Base-by-base conservation (phyloP, 2,797 vertebrate species). In the Myiotriccus ornatus region DNA sequence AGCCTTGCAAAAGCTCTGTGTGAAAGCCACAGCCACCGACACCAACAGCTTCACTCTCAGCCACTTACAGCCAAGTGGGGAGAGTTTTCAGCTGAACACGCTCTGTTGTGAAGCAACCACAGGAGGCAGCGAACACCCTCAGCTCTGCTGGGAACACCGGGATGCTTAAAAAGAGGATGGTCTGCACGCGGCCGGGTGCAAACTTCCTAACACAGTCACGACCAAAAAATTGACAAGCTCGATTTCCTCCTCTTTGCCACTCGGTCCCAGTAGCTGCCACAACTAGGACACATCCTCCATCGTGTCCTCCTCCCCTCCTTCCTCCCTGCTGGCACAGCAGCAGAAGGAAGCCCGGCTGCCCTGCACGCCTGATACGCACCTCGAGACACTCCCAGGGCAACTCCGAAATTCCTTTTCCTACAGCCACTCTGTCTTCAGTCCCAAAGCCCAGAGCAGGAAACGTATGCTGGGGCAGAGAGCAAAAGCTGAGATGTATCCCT, bases 361-460 rank as follows among this genome's bases (percentile, higher is more conserved):
- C 79, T 22, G 37, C 35, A 27, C 17, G 5, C 37, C 25, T 5
- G 35, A 87, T 6, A 50, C 0, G 0, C 12, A 46, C 30, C 60
- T 84, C 3, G 0, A 56, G 67, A 87, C 34, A 6, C 67, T 89
- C 68, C 27, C n/a, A 56, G 64, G 79, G 63, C 53, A 83, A 28
- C 64, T 37, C 81, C 9, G 80, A 60, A 68, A 89, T 32, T 30
- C 53, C 52, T 71, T 53, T 47, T 59, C 46, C 47, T 83, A 47
- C 62, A 75, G 44, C 60, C 64, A 82, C 0, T 0, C 43, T 75
- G 63, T 41, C 63, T 25, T 27, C 63, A 55, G 68, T 39, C 68
- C n/a, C 53, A 60, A 60, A 39, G 4, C 20, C 37, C 14, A 64
- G 68, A 32, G 43, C 93, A 95, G 92, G 90, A 95, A 93, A 85